Evolutionary conservation across 2,888 invertebrate genomes (phyloP).

Genomic region (Drosophila pseudotakahashii): DNA sequence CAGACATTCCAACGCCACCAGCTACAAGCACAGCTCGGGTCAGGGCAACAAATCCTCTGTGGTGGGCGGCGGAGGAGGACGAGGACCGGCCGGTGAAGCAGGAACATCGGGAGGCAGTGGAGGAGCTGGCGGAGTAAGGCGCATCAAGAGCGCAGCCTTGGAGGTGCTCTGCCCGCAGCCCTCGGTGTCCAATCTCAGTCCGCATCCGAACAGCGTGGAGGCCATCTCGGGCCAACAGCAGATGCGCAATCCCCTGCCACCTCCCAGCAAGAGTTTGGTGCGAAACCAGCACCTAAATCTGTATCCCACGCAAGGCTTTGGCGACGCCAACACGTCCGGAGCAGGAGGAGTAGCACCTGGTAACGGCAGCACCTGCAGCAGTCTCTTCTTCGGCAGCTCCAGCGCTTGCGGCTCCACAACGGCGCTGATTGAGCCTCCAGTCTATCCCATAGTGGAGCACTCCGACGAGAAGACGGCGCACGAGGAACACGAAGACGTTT

Average conservation of each 20-base stretch:
- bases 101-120: slow-evolving; percentile 2
- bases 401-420: slow-evolving; percentile 77
- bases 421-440: slow-evolving; percentile 80
- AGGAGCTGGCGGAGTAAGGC: slow-evolving; percentile 84
- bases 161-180: slow-evolving; percentile 90
- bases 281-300: slow-evolving; percentile 89
- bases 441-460: slow-evolving; percentile 93
- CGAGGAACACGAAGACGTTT: slow-evolving; percentile 87
- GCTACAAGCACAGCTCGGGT: slow-evolving; percentile 63
- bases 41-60: slow-evolving; percentile 56
- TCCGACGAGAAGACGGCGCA: slow-evolving; percentile 89
- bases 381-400: slow-evolving; percentile 75
- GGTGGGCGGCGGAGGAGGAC: slow-evolving; percentile 11
- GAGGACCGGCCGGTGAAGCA: not conserved
- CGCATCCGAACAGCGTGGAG: slow-evolving; percentile 92
- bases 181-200: slow-evolving; percentile 89
- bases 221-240: slow-evolving; percentile 88
- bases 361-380: slow-evolving; percentile 66
- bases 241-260: slow-evolving; percentile 89
- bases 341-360: slow-evolving; percentile 46
- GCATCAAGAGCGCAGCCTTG: slow-evolving; percentile 89
- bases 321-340: slow-evolving; percentile 50
- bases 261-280: slow-evolving; percentile 89
- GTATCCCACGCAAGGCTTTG: slow-evolving; percentile 85
- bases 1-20: slow-evolving; percentile 84